Conservation (phyloP, 2,113 vertebrate species). For the Corynorhinus townsendii region DNA sequence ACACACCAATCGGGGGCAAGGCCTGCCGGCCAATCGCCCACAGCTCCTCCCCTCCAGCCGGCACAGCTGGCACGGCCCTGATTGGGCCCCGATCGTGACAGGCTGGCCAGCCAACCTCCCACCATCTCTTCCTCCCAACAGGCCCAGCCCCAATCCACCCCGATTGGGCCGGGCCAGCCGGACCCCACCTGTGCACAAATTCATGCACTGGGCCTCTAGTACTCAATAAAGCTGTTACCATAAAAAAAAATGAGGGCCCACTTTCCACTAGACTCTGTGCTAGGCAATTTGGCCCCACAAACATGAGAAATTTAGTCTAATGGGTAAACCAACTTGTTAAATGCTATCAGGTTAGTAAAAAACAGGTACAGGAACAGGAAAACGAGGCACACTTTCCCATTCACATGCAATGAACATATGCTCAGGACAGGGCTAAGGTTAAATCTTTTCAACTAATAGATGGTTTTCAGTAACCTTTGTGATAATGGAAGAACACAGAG, state of each 20-base stretch:
- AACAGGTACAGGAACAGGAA: not conserved
- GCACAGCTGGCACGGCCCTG: too few species aligned
- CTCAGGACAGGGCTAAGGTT: not conserved
- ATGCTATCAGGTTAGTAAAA: not conserved
- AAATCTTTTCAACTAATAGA: conserved; percentile 15
- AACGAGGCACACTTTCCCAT: not conserved
- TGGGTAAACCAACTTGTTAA: not conserved
- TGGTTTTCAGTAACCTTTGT: conserved; percentile 1
- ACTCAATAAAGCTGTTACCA: not conserved
- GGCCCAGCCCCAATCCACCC: too few species aligned
- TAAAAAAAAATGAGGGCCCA: not conserved
- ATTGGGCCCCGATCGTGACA: too few species aligned
- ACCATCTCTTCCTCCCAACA: too few species aligned
- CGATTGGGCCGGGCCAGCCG: too few species aligned
- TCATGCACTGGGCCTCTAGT: too few species aligned
- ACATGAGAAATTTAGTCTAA: not conserved
- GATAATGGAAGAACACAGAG: conserved; percentile 15
- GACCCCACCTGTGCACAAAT: too few species aligned
- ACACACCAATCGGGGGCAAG: too few species aligned
- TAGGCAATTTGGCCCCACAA: not conserved
- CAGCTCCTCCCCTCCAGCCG: too few species aligned
- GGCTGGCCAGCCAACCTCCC: too few species aligned
- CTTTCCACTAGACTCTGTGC: not conserved
- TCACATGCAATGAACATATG: not conserved
- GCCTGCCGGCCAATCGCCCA: too few species aligned